Evolutionary conservation across 2,888 invertebrate genomes (phyloP).

Genomic region (Ceraclea dissimilis): DNA sequence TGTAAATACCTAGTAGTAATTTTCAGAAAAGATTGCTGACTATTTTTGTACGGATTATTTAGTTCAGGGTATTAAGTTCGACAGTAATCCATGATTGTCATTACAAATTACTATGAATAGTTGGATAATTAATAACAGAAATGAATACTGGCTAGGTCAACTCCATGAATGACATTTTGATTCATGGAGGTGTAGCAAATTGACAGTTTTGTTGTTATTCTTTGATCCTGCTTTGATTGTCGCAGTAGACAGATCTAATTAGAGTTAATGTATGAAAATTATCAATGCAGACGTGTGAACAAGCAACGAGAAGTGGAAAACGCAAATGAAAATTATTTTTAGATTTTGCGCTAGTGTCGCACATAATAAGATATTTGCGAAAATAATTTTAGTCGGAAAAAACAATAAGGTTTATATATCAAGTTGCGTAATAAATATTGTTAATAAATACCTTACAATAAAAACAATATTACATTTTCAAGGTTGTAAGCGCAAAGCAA

Average conservation of each 20-base stretch:
- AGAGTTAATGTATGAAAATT: not conserved
- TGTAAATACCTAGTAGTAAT: no score
- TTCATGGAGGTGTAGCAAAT: no score
- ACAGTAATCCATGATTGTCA: no score
- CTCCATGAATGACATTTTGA: no score
- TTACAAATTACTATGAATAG: no score
- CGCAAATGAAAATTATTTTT: not conserved
- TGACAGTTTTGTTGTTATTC: no score
- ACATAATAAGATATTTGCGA: not conserved
- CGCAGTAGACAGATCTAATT: not conserved
- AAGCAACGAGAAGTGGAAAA: not conserved
- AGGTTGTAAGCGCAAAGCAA: constrained; percentile 21
- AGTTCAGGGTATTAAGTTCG: no score
- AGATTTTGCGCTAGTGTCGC: not conserved
- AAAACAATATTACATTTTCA: constrained; percentile 22
- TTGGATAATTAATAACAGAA: no score
- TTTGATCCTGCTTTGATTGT: no score
- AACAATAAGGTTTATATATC: not conserved
- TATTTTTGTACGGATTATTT: no score
- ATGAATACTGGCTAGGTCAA: no score
- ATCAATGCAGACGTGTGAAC: not conserved
- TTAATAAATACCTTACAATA: constrained; percentile 15
- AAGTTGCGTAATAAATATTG: constrained; percentile 15
- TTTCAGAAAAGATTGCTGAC: no score
- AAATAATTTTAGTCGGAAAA: not conserved